phyloP scores from a whole-genome alignment of 2,797 vertebrate genomes.

The Buceros bicornis region DNA sequence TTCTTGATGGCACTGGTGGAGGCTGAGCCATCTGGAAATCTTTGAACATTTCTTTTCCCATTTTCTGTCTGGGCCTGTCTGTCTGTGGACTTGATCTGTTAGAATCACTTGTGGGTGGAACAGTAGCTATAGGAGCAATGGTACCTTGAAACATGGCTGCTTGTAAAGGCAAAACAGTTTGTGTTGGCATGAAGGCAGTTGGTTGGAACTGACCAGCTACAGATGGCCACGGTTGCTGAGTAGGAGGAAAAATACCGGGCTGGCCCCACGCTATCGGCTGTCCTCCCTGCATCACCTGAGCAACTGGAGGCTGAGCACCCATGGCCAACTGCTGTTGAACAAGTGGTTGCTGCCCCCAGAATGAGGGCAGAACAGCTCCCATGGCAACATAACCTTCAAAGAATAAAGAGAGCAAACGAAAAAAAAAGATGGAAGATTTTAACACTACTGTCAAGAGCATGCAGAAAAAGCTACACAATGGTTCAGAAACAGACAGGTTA shows the following conservation, averaged over 20 bases:
- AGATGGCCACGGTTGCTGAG: constrained; percentile 97
- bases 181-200: constrained; percentile 97
- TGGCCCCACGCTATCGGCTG: constrained; percentile 97
- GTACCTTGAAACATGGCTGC: constrained; percentile 97
- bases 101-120: constrained; percentile 89
- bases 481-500: not conserved
- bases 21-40: constrained; percentile 98
- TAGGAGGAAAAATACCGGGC: constrained; percentile 93
- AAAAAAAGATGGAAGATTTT: not conserved
- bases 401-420: not conserved
- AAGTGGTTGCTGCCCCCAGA: constrained; percentile 97
- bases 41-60: constrained; percentile 92
- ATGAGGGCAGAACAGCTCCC: constrained; percentile 95
- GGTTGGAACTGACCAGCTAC: constrained; percentile 96
- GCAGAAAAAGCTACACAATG: not conserved
- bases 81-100: constrained; percentile 91
- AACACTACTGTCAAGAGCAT: not conserved
- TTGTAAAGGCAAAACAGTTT: constrained; percentile 95
- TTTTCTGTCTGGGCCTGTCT: constrained; percentile 89
- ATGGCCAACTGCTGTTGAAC: constrained; percentile 93
- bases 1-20: constrained; percentile 91
- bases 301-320: constrained; percentile 92
- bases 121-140: constrained; percentile 87
- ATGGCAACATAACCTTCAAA: constrained; percentile 96
- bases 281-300: constrained; percentile 96